A percentile compares a stretch with the other conserved stretches of the same genome.
phyloP scores from a whole-genome alignment of 2,797 vertebrate genomes.

The Molossus molossus region DNA sequence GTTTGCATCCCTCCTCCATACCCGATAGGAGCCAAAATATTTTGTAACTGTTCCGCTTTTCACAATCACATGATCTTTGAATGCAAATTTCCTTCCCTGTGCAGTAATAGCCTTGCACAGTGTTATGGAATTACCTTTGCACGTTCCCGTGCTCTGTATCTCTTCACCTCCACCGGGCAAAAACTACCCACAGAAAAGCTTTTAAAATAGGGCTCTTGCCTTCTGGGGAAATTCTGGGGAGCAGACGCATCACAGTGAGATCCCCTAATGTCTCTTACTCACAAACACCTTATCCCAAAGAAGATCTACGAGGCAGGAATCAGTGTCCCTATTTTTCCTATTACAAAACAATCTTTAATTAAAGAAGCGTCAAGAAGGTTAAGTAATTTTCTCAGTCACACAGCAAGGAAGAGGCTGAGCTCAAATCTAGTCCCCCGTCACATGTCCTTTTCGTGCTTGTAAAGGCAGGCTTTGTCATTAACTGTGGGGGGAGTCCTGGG shows the following conservation, averaged over 20 bases:
- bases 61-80: constrained; percentile 67
- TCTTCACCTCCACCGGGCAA: background rate
- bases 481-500: background rate
- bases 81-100: constrained; percentile 53
- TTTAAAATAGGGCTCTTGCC: background rate
- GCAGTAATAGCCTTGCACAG: background rate
- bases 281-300: background rate
- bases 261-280: background rate
- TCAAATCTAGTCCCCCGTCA: background rate
- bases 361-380: background rate
- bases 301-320: background rate
- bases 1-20: background rate
- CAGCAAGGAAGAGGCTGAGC: background rate
- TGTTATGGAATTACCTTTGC: background rate
- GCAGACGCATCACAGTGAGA: too few relatives aligned
- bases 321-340: background rate
- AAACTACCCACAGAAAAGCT: background rate
- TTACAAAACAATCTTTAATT: background rate
- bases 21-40: constrained; percentile 69
- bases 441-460: background rate
- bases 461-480: background rate
- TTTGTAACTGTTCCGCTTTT: constrained; percentile 72
- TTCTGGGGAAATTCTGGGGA: background rate
- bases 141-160: background rate
- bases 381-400: constrained; percentile 24